Base-by-base conservation (phyloP, 2,797 vertebrate genomes). In the Gymnopithys bicolor region DNA sequence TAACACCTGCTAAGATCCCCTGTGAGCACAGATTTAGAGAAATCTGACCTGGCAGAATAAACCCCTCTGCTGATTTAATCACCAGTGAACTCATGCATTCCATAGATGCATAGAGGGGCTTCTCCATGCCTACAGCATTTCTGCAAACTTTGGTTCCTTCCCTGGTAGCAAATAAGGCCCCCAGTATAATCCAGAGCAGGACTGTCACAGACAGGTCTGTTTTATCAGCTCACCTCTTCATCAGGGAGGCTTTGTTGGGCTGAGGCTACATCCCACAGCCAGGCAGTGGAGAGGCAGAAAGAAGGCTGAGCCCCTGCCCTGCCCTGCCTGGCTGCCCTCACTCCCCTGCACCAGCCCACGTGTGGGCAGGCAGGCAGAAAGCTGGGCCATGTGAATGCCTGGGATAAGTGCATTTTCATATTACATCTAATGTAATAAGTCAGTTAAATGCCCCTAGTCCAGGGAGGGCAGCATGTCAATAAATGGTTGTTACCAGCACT, bases 341-440 rank as follows among this genome's bases (percentile, higher is more conserved):
- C 27, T 76, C 11, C 39, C 16, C 60, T 41, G n/a, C 55, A 11
- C 21, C 32, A 30, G 67, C 74, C 51, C 78, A 28, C 0, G 2
- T 0, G 1, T 71, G 58, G 71, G 66, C 43, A 22, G 69, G 30
- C 39, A 32, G 46, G 51, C 3, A 1, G 51, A 58, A 74, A 83
- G 35, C 80, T 46, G 76, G 59, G 41, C 67, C 78, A 49, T 0
- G 1, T 70, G 76, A 19, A 7, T 11, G n/a, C 59, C 69, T 56
- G 46, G 53, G 83, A 67, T 91, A 94, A 95, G 85, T 92, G 92
- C 82, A 95, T 93, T 94, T 96, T 94, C 88, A 89, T 91, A 89
- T 95, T 91, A 52, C 75, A 74, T 95, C 89, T 83, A 85, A 95
- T 59, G 70, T 92, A 87, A 43, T 94, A 95, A 90, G 63, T 93